These are phyloP conservation scores for Prochilodus magdalenae DNA, from an alignment of 2,113 vertebrate species.

Conservation along the genomic window DNA sequence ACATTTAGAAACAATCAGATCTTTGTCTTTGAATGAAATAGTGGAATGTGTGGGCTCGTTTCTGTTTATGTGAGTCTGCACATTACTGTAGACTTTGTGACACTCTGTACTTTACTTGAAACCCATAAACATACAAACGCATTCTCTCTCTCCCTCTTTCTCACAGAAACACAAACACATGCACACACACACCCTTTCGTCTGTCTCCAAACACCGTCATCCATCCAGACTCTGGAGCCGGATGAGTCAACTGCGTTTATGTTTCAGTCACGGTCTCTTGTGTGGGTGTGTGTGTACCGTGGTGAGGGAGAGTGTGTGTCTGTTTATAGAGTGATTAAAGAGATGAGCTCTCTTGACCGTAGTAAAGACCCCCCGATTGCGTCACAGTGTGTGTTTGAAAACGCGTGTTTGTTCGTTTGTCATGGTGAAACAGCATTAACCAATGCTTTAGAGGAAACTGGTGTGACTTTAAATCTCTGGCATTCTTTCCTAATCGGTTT, in stretches of 20 bases:
- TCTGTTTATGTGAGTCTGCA: neutral
- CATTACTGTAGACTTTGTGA: slow-evolving; percentile 1
- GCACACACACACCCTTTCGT: neutral
- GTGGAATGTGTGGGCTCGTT: neutral
- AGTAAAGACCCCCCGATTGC: slow-evolving; percentile 34
- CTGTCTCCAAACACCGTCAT: neutral
- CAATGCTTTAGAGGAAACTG: neutral
- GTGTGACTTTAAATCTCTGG: slow-evolving; percentile 2
- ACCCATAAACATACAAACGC: neutral
- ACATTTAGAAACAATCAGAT: neutral
- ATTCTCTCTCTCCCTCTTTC: no score
- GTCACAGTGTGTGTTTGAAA: neutral
- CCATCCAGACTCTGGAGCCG: neutral
- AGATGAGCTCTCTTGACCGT: slow-evolving; percentile 41
- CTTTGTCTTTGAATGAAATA: neutral
- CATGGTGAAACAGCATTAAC: neutral
- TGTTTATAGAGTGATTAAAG: slow-evolving; percentile 49
- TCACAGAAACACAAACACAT: no score
- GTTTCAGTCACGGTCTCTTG: slow-evolving; percentile 9
- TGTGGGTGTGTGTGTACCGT: neutral
- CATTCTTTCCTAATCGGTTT: slow-evolving; percentile 15
- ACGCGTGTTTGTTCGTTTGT: slow-evolving; percentile 37
- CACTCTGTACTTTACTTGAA: neutral
- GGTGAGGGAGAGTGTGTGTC: slow-evolving; percentile 33
- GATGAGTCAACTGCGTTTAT: slow-evolving; percentile 23